phyloP scores from a whole-genome alignment of 2,888 invertebrate genomes.

The Spodoptera exigua region DNA sequence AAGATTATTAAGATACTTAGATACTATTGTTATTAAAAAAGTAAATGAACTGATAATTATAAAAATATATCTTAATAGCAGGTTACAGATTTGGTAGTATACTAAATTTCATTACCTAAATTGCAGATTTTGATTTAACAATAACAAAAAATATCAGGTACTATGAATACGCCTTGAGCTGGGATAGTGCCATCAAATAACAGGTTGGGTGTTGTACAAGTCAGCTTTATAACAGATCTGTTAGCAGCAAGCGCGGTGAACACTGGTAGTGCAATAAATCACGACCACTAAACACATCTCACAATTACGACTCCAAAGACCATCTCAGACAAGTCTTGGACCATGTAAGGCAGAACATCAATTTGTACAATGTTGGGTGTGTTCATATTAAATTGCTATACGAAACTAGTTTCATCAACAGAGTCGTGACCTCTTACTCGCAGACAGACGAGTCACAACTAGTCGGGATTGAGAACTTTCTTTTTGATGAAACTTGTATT shows the following conservation, averaged over 20 bases:
- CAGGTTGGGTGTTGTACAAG: conserved; percentile 16
- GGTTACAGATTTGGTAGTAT: conserved; percentile 5
- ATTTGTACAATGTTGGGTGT: conserved; percentile 66
- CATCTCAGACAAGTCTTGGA: conserved; percentile 52
- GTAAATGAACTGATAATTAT: conserved; percentile 26
- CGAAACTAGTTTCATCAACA: conserved; percentile 68
- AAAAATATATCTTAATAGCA: conserved; percentile 23
- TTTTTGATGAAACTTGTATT: conserved; percentile 41
- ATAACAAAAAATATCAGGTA: no score
- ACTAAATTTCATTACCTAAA: no score
- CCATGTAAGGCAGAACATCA: conserved; percentile 52
- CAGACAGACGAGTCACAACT: conserved; percentile 66
- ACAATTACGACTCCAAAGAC: conserved; percentile 53
- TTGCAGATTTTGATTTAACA: no score
- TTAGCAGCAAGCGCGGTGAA: conserved; percentile 31
- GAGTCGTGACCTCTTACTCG: conserved; percentile 70
- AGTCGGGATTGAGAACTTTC: conserved; percentile 55
- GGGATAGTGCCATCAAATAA: conserved; percentile 2
- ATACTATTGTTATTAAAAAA: conserved; percentile 19
- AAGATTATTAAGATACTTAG: conserved; percentile 25
- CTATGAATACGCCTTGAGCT: no score
- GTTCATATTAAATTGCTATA: conserved; percentile 63
- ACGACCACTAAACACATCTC: conserved; percentile 36
- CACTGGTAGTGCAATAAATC: conserved; percentile 36
- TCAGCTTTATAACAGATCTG: conserved; percentile 29